Evolutionary conservation across 2,113 vertebrate genomes (phyloP), one percentile per base, ranked within the genome.

Genomic region (Holacanthus passer): DNA sequence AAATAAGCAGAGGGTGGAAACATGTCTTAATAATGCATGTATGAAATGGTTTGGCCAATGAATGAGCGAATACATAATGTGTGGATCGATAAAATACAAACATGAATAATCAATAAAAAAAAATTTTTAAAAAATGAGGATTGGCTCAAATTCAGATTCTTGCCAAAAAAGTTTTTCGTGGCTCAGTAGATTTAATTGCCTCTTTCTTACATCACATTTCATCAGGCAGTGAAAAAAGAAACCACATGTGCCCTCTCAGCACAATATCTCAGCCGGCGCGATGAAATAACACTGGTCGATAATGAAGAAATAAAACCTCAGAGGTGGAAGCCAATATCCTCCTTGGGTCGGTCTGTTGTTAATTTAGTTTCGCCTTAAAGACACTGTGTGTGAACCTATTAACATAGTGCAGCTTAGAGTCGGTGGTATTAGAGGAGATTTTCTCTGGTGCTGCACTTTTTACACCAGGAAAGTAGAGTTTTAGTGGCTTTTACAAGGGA

Each of bases 251-350:
- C 31, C 16, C 9, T 13, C 45, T 81, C 77, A 17, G 77, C 75
- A 53, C 56, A 52, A 37, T 20, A 29, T 39, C 52, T 39, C 41
- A 45, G 20, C 55, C 56, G 43, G 35, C 1, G 8, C 47, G 35
- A 35, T 64, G 53, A 48, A 85, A 53, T n/a, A 58, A 60, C 5
- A 4, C 14, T 4, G 72, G 27, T 70, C 37, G 4, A 70, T 82
- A 77, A 83, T 58, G 53, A 83, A 74, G 79, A 74, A 50, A 77
- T 59, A 80, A 79, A 74, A 74, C 52, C 70, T 52, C 29, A 45
- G 59, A 62, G 22, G 65, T 69, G 63, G 68, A 79, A 73, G 29
- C 50, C 63, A 77, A 62, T 66, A 77, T 77, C 66, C 64, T 43
- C 69, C 19, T 56, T 13, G 71, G 32, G 55, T 58, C 2, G 13